Base-by-base conservation (phyloP, 2,888 invertebrate species). In the Volucella bombylans region DNA sequence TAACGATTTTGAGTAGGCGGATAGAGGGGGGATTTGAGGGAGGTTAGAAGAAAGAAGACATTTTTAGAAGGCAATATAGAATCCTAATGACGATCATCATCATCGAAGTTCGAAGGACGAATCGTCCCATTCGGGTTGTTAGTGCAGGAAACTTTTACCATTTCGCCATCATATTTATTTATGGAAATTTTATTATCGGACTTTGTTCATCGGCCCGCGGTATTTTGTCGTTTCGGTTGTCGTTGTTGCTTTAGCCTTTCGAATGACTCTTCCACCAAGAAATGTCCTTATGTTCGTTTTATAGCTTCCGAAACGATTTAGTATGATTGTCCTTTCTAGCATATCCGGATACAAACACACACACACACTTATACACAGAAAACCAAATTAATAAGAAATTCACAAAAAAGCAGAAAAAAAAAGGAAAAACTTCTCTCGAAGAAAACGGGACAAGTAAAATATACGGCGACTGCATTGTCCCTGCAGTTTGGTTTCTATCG, bases 161-260 rank as follows among this genome's bases (percentile, higher is more conserved):
- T 76, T 81, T 82, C 41, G 59, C 65, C 78, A 68, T 85, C 85
- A 85, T 85, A 85, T 85, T 85, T 85, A 85, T 85, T 81, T 85
- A 85, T 85, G 85, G 81, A 77, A 85, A 85, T 85, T 85, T 85
- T 85, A 80, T 85, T 85, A 85, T 85, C 85, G 81, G 85, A 80
- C 81, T 85, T 74, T 83, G 83, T 80, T 83, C 83, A 80, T 80
- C 79, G 80, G 80, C 31, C 73, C 83, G 83, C 83, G 83, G 73
- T 61, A 65, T 79, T 79, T 69, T 39, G 64, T 57, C 69, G 15
- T 57, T 45, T n/a, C n/a, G n/a, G n/a, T 18, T 31, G n/a, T 38
- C 31, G 23, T 23, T 3, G 23, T 38, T 55, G 4, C 31, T 23
- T 54, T 31, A 2, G 23, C 64, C 23, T 23, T 23, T 23, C 3